Base-by-base conservation (phyloP, 2,113 vertebrate genomes). In the Ptilonorhynchus violaceus region DNA sequence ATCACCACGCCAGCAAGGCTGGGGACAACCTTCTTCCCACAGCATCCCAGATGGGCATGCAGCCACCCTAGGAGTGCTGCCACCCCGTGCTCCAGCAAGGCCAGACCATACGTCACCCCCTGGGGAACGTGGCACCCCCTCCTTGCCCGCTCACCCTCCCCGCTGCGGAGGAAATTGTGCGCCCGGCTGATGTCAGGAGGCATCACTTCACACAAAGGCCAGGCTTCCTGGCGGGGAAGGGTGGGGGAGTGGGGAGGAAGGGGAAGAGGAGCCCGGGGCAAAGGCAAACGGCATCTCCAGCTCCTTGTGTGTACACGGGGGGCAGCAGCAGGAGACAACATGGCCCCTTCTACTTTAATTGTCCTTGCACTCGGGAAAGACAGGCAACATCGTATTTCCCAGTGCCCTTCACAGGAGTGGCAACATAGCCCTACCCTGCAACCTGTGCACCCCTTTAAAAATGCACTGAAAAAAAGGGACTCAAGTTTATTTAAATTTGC, bases 191-290 rank as follows among this genome's bases (percentile, higher is more conserved):
- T 96, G 95, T 97, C 94, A 97, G 69, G 78, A 96, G 95, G 68
- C 91, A 96, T 97, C 94, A 92, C 78, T 96, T 96, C 84, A 89
- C 95, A 94, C 88, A 89, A 96, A 93, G 89, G 92, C 84, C 93
- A 77, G 82, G 75, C 90, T 93, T 95, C 93, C 96, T 85, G 85
- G 92, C 12, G 2, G 76, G 70, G 92, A 94, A 91, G 64, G 93
- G 84, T 84, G 93, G 89, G 67, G 68, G 82, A 88, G 75, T 5
- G 9, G 42, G 47, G 60, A 95, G 94, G 95, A 96, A 95, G 91
- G 91, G 86, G 84, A 96, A 96, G 77, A 95, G 89, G 30, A 92
- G 93, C 96, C 88, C 0, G 19, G 85, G 85, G 94, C 93, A 95
- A 92, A 97, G 95, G 72, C 96, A 97, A 76, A 28, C 9, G 0